These are phyloP conservation scores for Anthopleura sola DNA, from an alignment of 64 coral and sea anemone genomes.

Conservation along the genomic window DNA sequence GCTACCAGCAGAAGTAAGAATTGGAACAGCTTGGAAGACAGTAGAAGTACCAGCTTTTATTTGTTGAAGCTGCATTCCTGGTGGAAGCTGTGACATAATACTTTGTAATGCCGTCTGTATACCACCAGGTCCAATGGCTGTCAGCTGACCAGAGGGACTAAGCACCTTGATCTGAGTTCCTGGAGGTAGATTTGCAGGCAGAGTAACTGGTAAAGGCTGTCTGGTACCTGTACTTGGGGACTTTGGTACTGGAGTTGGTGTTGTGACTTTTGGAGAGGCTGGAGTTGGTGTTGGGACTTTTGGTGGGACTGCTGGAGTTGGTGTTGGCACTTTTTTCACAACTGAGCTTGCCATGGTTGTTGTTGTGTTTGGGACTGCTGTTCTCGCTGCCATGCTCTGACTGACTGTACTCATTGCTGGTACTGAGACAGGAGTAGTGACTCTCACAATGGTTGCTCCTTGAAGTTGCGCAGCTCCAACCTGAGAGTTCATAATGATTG, in stretches of 20 bases:
- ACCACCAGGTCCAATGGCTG: constrained; percentile 80
- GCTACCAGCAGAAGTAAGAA: not conserved
- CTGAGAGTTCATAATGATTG: constrained; percentile 73
- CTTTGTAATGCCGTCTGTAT: constrained; percentile 81
- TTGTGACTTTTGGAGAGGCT: too few relatives aligned
- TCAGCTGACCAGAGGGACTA: constrained; percentile 72
- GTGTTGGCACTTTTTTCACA: constrained; percentile 38
- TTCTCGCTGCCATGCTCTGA: constrained; percentile 38
- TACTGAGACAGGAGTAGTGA: constrained; percentile 56
- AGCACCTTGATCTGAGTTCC: constrained; percentile 81
- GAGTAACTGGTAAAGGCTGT: constrained; percentile 48
- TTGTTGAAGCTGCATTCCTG: constrained; percentile 58
- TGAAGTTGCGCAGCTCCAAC: constrained; percentile 63
- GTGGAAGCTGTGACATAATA: constrained; percentile 48
- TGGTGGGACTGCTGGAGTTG: too few relatives aligned
- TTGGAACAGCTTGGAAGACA: constrained; percentile 31
- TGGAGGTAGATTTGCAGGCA: constrained; percentile 72
- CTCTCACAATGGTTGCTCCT: constrained; percentile 77
- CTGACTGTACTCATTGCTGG: constrained; percentile 28
- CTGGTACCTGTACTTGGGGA: constrained; percentile 26
- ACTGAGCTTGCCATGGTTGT: constrained; percentile 35
- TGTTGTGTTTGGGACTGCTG: constrained; percentile 54
- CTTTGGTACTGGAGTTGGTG: constrained; percentile 30
- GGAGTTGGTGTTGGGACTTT: constrained; percentile 46
- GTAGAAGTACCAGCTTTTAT: constrained; percentile 26